Evolutionary conservation across 2,797 vertebrate species (phyloP).

Genomic region (Silurus lanzhouensis): DNA sequence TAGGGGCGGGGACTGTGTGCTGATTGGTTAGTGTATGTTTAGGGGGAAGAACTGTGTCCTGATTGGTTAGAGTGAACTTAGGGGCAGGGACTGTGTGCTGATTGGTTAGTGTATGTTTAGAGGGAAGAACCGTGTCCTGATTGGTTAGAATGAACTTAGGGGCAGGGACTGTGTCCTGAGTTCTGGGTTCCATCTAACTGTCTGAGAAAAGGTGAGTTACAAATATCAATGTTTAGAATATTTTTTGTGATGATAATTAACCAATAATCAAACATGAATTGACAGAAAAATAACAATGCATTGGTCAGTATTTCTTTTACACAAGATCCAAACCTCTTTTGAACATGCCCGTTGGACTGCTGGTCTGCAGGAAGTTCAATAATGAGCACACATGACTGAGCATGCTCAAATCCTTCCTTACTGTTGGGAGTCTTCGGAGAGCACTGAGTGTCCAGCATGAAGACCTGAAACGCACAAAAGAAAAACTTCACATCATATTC

Average conservation of each 20-base stretch:
- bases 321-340: slow-evolving; percentile 83
- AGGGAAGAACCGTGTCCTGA: no score
- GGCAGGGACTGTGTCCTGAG: no score
- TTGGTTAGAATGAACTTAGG: no score
- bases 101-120: no score
- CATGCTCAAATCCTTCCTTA: slow-evolving; percentile 95
- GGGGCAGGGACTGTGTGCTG: no score
- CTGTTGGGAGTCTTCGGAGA: slow-evolving; percentile 95
- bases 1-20: no score
- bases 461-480: slow-evolving; percentile 78
- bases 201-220: background rate
- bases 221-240: background rate
- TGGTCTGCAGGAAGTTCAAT: slow-evolving; percentile 91
- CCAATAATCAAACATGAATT: background rate
- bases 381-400: slow-evolving; percentile 95
- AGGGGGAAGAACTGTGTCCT: no score
- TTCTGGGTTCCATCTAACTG: background rate
- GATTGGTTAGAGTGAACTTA: no score
- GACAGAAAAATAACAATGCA: background rate
- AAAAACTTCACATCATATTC: background rate
- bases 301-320: background rate
- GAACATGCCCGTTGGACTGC: slow-evolving; percentile 87
- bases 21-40: no score
- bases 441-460: slow-evolving; percentile 95
- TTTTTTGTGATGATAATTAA: background rate